Base-by-base conservation (phyloP, 2,888 invertebrate species). In the Yponomeuta malinellus region DNA sequence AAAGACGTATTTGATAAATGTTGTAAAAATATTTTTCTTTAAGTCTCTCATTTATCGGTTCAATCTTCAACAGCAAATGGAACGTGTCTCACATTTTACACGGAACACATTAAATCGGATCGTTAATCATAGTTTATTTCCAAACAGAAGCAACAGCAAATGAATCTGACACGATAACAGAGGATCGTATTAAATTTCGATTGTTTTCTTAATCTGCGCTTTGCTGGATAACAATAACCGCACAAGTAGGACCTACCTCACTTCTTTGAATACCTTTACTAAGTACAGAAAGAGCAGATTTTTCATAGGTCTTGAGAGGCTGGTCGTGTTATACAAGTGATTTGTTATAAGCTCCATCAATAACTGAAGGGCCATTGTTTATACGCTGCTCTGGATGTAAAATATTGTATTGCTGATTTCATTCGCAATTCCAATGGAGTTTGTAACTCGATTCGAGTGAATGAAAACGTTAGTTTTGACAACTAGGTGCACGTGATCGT, bases 181-280 rank as follows among this genome's bases (percentile, higher is more conserved):
- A 74, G 78, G 78, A 75, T 75, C 74, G 71, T 78, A 78, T 85
- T 83, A 79, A 82, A 80, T 83, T 78, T 78, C 77, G 82, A 83
- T 85, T 88, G 88, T 86, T 88, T 87, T 85, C 83, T 83, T 85
- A 87, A 84, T 87, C 84, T 81, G 81, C 77, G 78, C 80, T 79
- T 79, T 80, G 82, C 84, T 69, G 59, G 69, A 31, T 63, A 69
- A 29, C 68, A 10, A 68, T 15, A 10, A 52, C 68, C 68, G 48
- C 6, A 9, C 10, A 9, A 2, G 5, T 4, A 23, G n/a, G 48
- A 29, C 6, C 67, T 67, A n/a, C 43, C 43, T 43, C 43, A n/a
- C 67, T 8, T n/a, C 33, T 8, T 29, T 33, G 10, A 10, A 12
- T 29, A 10, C 29, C 37, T 67, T 43, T n/a, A n/a, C 10, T n/a